Percentiles rank a stretch among this genome's conserved stretches.
These are phyloP conservation scores for Euphysa ruthae DNA, from an alignment of 30 jellyfish, hydroid and myxozoan species.

Conservation along the genomic window DNA sequence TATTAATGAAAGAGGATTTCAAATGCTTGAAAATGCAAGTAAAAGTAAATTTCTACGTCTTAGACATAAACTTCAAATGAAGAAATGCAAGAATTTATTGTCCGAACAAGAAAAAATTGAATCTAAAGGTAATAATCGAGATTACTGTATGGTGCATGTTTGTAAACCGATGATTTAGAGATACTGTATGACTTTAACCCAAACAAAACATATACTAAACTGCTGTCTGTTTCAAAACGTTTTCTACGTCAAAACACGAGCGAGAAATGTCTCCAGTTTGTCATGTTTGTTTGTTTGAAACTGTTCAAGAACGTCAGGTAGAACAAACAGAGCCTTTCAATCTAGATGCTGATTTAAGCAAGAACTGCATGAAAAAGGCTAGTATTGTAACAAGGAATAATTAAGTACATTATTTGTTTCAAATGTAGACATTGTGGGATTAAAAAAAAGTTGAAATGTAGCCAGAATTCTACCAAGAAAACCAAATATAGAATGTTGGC, in stretches of 20 bases:
- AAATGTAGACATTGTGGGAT: too few species aligned
- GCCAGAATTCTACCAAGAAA: too few species aligned
- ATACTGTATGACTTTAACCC: not conserved
- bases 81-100: conserved; percentile 26
- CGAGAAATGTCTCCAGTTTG: conserved; percentile 31
- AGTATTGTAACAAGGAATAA: too few species aligned
- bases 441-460: too few species aligned
- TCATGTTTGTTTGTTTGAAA: too few species aligned
- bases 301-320: conserved; percentile 62
- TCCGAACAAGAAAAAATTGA: conserved; percentile 57
- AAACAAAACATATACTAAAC: not conserved
- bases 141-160: conserved; percentile 54
- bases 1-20: too few species aligned
- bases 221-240: too few species aligned
- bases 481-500: too few species aligned
- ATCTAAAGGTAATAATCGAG: conserved; percentile 53
- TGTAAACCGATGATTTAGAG: conserved; percentile 69
- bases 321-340: conserved; percentile 62
- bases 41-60: too few species aligned
- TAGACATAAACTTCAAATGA: conserved; percentile 9
- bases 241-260: too few species aligned
- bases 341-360: conserved; percentile 74
- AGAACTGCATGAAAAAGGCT: conserved; percentile 59
- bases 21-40: too few species aligned
- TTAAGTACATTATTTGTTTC: too few species aligned